Evolutionary conservation across 53 echinoderm and acorn worm species (phyloP).

Genomic region (Zoroaster sp.): DNA sequence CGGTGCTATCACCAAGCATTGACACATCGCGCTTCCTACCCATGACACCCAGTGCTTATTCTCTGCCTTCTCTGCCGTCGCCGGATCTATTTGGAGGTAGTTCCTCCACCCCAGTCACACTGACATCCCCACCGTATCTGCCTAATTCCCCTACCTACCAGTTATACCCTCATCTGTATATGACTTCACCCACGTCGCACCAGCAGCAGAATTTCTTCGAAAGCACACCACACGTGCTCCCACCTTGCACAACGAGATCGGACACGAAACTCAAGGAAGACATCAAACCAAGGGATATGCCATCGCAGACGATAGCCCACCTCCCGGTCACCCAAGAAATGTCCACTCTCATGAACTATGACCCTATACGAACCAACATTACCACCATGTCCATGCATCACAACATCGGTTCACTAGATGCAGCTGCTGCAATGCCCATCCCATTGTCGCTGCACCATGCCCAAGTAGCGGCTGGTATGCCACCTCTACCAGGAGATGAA

Average conservation of each 20-base stretch:
- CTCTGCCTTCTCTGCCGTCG: slow-evolving; percentile 74
- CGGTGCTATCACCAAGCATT: slow-evolving; percentile 72
- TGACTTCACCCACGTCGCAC: slow-evolving; percentile 83
- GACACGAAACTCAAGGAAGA: slow-evolving; percentile 60
- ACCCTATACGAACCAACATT: slow-evolving; percentile 55
- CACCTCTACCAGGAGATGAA: slow-evolving; percentile 60
- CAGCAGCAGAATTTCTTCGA: slow-evolving; percentile 59
- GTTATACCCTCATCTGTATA: slow-evolving; percentile 96
- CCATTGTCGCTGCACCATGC: slow-evolving; percentile 53
- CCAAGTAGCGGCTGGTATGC: slow-evolving; percentile 63
- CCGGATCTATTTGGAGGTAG: slow-evolving; percentile 73
- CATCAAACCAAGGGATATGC: slow-evolving; percentile 41
- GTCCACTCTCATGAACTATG: slow-evolving; percentile 36
- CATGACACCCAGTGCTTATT: slow-evolving; percentile 72
- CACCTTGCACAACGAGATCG: slow-evolving; percentile 31
- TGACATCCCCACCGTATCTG: slow-evolving; percentile 89
- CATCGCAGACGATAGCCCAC: slow-evolving; percentile 57
- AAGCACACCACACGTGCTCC: slow-evolving; percentile 78
- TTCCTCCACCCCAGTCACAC: slow-evolving; percentile 62
- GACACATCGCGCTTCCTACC: slow-evolving; percentile 78
- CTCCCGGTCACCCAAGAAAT: slow-evolving; percentile 14
- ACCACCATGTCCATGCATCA: slow-evolving; percentile 11
- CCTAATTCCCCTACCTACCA: slow-evolving; percentile 82
- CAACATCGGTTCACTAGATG: not conserved
- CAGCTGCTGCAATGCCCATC: slow-evolving; percentile 9